Conservation (phyloP, 2,113 vertebrate species). For the Poecile atricapillus region DNA sequence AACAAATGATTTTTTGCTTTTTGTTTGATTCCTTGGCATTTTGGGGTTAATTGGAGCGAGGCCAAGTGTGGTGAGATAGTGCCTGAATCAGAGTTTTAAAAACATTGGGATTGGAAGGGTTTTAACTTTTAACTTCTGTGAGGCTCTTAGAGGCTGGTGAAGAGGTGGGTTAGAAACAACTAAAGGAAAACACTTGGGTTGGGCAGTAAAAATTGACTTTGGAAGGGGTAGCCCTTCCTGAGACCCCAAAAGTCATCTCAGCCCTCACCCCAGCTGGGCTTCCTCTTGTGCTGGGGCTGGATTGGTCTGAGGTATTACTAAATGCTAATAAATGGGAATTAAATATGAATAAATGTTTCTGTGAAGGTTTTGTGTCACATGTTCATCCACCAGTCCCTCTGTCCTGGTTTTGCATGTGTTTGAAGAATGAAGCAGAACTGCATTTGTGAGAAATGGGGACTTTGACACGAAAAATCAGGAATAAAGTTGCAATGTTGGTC, state of each 20-base stretch:
- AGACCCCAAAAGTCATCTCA: neutral
- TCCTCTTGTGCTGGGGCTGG: neutral
- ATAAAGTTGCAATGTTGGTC: neutral
- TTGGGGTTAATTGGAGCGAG: neutral
- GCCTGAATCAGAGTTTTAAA: neutral
- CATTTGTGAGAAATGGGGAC: neutral
- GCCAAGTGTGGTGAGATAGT: neutral
- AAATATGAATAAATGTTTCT: neutral
- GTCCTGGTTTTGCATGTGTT: neutral
- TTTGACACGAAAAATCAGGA: fast-evolving
- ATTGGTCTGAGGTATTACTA: neutral
- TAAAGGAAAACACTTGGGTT: neutral
- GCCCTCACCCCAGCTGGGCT: neutral
- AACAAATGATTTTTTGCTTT: neutral
- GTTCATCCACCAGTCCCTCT: no score
- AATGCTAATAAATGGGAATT: neutral
- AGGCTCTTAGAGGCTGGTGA: neutral
- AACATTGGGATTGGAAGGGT: neutral
- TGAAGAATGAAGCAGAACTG: neutral
- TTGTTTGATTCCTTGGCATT: neutral
- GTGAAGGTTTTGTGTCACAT: neutral
- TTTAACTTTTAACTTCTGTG: neutral
- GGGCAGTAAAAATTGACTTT: neutral
- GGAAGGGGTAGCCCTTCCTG: neutral
- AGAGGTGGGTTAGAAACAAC: neutral